Base-by-base conservation (phyloP, 2,888 invertebrate species). In the Ethmia dodecea region DNA sequence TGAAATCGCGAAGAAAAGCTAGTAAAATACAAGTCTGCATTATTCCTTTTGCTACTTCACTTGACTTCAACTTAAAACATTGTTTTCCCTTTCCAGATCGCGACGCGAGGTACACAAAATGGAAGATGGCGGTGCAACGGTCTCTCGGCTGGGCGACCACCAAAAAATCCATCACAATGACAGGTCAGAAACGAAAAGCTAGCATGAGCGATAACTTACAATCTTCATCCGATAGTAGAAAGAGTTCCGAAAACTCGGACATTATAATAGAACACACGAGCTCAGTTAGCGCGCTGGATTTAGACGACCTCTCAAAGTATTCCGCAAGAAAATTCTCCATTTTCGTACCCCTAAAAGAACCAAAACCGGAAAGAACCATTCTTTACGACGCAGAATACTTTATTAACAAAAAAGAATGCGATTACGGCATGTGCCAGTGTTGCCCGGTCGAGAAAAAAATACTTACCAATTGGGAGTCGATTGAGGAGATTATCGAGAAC, bases 91-190 rank as follows among this genome's bases (percentile, higher is more conserved):
- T 70, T 70, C 2, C 74, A 92, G 95, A 96, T 65, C 90, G 97
- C 36, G 92, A 94, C 63, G 88, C 90, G 3, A 89, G 96, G 42
- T 97, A 95, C 73, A 93, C 90, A 5, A 94, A 94, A 76, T 98
- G 98, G 98, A 97, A 96, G 79, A 94, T 94, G 91, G 98, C 98
- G 0, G 96, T 98, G 1, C 92, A 96, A 60, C 89, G 97, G 16
- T 94, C 96, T 22, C 89, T 97, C 52, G 94, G 95, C 42, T 98
- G 98, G 98, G 93, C 93, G 12, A 88, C 90, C 0, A 88, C 89
- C 3, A 92, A 93, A 67, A 93, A 91, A 72, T 91, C 93, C 5
- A 79, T 88, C 51, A 86, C 89, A 28, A 94, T 94, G 92, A 94
- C 94, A 90, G 92, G 92, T 92, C 90, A 87, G 83, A 75, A 67